Evolutionary conservation across 2,113 vertebrate species (phyloP).

Genomic region (Leptocoma aspasia): DNA sequence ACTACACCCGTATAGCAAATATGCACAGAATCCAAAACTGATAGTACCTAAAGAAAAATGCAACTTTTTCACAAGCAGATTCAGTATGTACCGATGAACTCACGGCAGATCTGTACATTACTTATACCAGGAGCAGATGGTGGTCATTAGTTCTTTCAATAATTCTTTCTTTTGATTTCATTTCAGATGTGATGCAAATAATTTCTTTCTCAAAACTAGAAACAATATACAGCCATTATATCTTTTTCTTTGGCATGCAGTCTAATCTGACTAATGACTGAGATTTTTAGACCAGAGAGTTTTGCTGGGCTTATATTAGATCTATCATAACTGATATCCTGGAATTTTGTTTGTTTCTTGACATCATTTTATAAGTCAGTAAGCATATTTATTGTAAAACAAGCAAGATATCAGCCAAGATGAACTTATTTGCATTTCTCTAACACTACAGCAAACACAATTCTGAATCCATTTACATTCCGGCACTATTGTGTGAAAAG

Average conservation of each 20-base stretch:
- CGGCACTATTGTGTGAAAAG: not conserved
- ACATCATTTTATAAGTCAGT: constrained; percentile 25
- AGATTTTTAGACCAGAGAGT: constrained; percentile 5
- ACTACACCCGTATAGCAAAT: not conserved
- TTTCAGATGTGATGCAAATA: not conserved
- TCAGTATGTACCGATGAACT: not conserved
- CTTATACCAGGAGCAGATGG: not conserved
- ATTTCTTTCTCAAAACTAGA: not conserved
- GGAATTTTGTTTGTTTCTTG: not conserved
- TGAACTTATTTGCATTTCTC: constrained; percentile 8
- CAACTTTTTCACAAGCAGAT: not conserved
- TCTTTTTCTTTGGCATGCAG: not conserved
- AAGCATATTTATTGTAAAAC: constrained; percentile 43
- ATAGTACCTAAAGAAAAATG: not conserved
- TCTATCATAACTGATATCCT: not conserved
- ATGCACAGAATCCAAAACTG: not conserved
- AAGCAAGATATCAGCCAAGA: constrained; percentile 25
- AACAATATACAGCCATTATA: not conserved
- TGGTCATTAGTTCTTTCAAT: not conserved
- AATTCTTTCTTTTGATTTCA: not conserved
- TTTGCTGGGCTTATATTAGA: not conserved
- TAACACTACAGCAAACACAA: constrained; percentile 14
- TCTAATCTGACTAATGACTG: not conserved
- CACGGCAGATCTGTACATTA: not conserved
- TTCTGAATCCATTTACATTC: constrained; percentile 19